These are phyloP conservation scores for Oophaga pumilio DNA, from an alignment of 2,113 vertebrate genomes.

Conservation along the genomic window DNA sequence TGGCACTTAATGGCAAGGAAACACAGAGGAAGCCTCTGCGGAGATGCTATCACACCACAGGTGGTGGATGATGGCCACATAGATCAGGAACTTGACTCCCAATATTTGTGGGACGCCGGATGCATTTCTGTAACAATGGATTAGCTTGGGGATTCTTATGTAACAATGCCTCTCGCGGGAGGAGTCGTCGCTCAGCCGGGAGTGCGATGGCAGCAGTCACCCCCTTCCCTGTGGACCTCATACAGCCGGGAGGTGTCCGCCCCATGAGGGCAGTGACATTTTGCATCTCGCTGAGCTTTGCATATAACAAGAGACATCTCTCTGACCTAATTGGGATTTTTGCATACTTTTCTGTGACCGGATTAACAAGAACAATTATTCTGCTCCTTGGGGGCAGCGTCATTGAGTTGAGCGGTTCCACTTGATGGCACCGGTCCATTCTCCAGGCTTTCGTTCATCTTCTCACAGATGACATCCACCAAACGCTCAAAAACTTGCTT, in stretches of 20 bases:
- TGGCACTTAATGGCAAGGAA: slow-evolving; percentile 44
- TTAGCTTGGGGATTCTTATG: background rate
- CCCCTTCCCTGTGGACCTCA: background rate
- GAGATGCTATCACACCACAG: background rate
- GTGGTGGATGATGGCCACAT: background rate
- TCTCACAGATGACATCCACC: slow-evolving; percentile 89
- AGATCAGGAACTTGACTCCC: background rate
- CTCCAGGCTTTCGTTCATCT: slow-evolving; percentile 88
- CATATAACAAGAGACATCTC: slow-evolving; percentile 14
- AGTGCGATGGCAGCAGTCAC: background rate
- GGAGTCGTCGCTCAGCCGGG: background rate
- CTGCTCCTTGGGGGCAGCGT: slow-evolving; percentile 68
- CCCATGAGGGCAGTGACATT: background rate
- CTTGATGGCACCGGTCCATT: slow-evolving; percentile 64
- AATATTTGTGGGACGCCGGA: background rate
- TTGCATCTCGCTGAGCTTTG: slow-evolving; percentile 10
- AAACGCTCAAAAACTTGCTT: slow-evolving; percentile 90
- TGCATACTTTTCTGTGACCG: background rate
- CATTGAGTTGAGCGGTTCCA: slow-evolving; percentile 70
- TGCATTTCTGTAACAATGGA: slow-evolving; percentile 5
- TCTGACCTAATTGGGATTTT: slow-evolving; percentile 28
- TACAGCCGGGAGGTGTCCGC: background rate
- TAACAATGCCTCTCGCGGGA: slow-evolving; percentile 13
- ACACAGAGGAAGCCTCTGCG: background rate
- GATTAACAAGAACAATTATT: slow-evolving; percentile 79